Evolutionary conservation across 2,113 vertebrate species (phyloP).

Genomic region (Nothoprocta pentlandii): DNA sequence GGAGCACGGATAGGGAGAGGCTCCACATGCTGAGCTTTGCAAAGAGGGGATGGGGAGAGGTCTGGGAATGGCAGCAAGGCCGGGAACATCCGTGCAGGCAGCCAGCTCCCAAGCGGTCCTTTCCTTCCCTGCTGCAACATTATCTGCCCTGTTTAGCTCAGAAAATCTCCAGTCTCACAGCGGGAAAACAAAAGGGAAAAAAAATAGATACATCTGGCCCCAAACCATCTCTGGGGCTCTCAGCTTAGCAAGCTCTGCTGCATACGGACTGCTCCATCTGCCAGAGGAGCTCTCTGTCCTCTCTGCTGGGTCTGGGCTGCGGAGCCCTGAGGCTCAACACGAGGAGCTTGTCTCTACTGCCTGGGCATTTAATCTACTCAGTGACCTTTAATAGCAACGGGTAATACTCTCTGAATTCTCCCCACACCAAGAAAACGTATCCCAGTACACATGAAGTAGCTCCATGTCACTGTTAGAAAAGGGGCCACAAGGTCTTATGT

Average conservation of each 20-base stretch:
- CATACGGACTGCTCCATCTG: not conserved
- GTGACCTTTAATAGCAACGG: not conserved
- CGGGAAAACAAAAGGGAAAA: not conserved
- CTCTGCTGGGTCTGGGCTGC: not conserved
- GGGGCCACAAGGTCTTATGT: not conserved
- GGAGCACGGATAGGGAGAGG: not conserved
- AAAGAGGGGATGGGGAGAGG: not conserved
- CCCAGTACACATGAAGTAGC: not conserved
- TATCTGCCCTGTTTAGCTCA: not conserved
- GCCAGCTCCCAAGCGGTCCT: not conserved
- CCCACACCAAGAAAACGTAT: not conserved
- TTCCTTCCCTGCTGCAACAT: not conserved
- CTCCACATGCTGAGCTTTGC: not conserved
- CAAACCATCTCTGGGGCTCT: slow-evolving; percentile 20
- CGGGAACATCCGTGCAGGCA: rapidly evolving
- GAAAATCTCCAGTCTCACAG: not conserved
- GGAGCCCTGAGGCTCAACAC: not conserved
- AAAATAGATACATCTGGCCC: not conserved
- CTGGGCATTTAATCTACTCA: not conserved
- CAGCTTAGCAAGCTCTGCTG: not conserved
- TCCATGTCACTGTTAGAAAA: rapidly evolving
- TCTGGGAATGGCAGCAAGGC: not conserved
- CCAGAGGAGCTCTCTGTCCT: rapidly evolving
- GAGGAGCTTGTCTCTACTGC: not conserved
- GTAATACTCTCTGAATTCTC: not conserved